Percentiles rank a stretch among this genome's conserved stretches.
These are phyloP conservation scores for Mormoops blainvillei DNA, from an alignment of 2,113 vertebrate species.

Conservation along the genomic window DNA sequence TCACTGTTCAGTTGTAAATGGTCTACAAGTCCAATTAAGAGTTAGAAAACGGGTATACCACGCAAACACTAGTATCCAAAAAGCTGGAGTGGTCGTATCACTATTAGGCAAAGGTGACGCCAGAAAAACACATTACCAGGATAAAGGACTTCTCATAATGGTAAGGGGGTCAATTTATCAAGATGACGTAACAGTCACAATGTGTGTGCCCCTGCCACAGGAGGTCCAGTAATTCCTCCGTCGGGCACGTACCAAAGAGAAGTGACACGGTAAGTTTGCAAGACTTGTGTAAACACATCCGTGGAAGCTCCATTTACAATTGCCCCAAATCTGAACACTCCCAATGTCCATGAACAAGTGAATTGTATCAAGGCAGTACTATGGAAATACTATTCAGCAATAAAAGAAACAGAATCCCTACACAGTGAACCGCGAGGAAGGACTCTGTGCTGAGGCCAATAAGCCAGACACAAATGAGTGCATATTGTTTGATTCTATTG, in stretches of 20 bases:
- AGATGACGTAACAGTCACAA: accelerated
- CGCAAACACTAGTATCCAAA: not conserved
- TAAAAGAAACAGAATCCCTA: not conserved
- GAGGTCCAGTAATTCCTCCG: not conserved
- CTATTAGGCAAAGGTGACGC: not conserved
- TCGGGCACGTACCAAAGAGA: no score
- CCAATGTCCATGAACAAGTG: not conserved
- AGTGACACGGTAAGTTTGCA: not conserved
- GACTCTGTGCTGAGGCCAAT: not conserved
- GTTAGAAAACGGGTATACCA: not conserved
- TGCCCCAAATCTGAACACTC: not conserved
- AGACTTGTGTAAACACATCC: not conserved
- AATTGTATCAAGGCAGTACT: no score
- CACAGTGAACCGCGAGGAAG: not conserved
- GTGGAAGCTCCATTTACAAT: not conserved
- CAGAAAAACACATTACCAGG: not conserved
- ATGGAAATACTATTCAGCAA: not conserved
- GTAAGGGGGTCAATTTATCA: not conserved
- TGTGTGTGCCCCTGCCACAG: not conserved
- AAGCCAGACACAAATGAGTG: not conserved
- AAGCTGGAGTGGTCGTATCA: not conserved
- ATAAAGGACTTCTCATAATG: not conserved
- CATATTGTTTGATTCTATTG: not conserved
- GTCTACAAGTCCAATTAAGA: not conserved
- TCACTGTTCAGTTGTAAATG: not conserved